Evolutionary conservation across 2,888 invertebrate genomes (phyloP), one percentile per base, ranked within the genome.

Genomic region (Operophtera brumata): DNA sequence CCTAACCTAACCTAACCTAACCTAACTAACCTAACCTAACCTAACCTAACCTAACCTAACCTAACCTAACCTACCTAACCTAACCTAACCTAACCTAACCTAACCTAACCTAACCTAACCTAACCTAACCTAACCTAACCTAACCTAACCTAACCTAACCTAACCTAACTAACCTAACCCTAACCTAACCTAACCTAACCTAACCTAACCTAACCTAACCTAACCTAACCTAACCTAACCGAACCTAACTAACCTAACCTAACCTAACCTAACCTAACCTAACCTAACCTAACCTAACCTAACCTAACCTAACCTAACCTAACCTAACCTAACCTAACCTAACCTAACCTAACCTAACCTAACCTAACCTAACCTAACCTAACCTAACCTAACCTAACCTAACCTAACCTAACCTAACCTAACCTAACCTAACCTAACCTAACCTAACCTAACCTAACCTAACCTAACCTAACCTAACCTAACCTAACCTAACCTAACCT

Each of bases 131-230:
- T 20, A 20, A 20, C 20, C 20, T 20, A 20, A 20, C 20, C 20
- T 20, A 20, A 20, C 20, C 20, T 20, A 20, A 20, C 20, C 20
- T 20, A 20, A 20, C 20, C 20, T 20, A 20, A 20, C 20, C 20
- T 20, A 20, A 20, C 20, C 46, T 47, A 53, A 47, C 47, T 41
- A 47, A 43, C 47, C 53, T 47, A 53, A 53, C 53, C n/a, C 53
- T 53, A 50, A 50, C 50, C 44, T 44, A 44, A 44, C 50, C 50
- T 47, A 57, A 60, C 57, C 60, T 54, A 57, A 60, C 56, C 60
- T 47, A 59, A 59, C 61, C 61, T 48, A 64, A 60, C 62, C 62
- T 47, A 62, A 62, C 62, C 58, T 46, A 59, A 57, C 64, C 61
- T 54, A 61, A 52, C 53, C 61, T 54, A 59, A 57, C 57, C n/a